Percentiles rank a stretch among this genome's conserved stretches.
Evolutionary conservation across 2,113 vertebrate genomes (phyloP).

Genomic region (Thamnophis sirtalis): DNA sequence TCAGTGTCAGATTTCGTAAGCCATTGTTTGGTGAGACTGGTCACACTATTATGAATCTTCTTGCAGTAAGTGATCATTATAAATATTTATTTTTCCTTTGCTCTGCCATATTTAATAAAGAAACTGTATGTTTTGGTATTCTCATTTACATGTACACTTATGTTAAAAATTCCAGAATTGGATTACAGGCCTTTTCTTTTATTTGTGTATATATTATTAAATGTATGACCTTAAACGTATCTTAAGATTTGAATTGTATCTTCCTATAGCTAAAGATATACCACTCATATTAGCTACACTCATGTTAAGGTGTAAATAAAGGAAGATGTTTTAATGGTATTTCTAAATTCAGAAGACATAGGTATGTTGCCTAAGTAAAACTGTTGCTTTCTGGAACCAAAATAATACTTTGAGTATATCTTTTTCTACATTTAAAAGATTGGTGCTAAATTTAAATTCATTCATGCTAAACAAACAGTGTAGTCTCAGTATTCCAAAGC

Average conservation of each 20-base stretch:
- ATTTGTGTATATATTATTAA: background rate
- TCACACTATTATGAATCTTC: constrained; percentile 98
- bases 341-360: background rate
- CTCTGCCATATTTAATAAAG: background rate
- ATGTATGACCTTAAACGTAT: background rate
- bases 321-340: background rate
- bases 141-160: fast-evolving
- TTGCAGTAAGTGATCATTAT: constrained; percentile 81
- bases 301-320: background rate
- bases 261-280: background rate
- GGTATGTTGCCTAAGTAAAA: background rate
- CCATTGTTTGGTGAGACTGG: constrained; percentile 97
- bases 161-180: background rate
- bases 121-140: background rate
- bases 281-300: background rate
- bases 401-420: background rate
- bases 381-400: background rate
- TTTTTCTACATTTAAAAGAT: background rate
- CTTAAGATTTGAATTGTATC: constrained; percentile 11
- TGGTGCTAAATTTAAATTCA: background rate
- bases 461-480: background rate
- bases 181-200: background rate
- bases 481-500: background rate
- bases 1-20: constrained; percentile 95
- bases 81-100: background rate